phyloP scores from a whole-genome alignment of 2,797 vertebrate genomes.

The Dendrocincla tyrannina region DNA sequence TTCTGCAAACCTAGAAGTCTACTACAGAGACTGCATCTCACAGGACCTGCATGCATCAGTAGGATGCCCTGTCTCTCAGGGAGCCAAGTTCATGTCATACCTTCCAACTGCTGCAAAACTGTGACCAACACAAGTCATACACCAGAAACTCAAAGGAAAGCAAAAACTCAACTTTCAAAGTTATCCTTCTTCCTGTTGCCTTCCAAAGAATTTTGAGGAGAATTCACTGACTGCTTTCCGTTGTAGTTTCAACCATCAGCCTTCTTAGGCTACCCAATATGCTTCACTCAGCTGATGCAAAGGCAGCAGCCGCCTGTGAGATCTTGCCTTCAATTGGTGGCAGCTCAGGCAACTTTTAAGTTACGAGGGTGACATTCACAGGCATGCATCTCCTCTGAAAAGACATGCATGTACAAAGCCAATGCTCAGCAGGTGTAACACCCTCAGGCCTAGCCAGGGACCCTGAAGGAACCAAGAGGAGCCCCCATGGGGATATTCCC shows the following conservation, averaged over 20 bases:
- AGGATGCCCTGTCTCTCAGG: background rate
- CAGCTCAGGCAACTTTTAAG: background rate
- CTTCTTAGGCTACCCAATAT: background rate
- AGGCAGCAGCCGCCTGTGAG: fast-evolving
- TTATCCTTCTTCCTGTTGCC: background rate
- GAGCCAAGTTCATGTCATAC: background rate
- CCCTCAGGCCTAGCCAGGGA: background rate
- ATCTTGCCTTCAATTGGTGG: background rate
- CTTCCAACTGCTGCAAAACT: background rate
- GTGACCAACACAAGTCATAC: fast-evolving
- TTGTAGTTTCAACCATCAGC: background rate
- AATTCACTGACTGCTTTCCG: background rate
- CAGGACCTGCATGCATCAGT: background rate
- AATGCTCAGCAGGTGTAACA: background rate
- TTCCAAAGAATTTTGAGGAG: background rate
- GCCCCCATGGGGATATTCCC: background rate
- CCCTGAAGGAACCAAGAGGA: background rate
- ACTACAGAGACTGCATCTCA: background rate
- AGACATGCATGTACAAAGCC: background rate
- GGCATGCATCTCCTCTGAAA: background rate
- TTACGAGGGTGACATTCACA: background rate
- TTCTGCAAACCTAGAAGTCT: background rate
- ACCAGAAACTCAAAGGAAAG: background rate
- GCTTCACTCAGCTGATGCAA: background rate
- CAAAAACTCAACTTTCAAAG: background rate